Conservation (phyloP, 2,888 invertebrate genomes). For the Nymphalis polychloros region DNA sequence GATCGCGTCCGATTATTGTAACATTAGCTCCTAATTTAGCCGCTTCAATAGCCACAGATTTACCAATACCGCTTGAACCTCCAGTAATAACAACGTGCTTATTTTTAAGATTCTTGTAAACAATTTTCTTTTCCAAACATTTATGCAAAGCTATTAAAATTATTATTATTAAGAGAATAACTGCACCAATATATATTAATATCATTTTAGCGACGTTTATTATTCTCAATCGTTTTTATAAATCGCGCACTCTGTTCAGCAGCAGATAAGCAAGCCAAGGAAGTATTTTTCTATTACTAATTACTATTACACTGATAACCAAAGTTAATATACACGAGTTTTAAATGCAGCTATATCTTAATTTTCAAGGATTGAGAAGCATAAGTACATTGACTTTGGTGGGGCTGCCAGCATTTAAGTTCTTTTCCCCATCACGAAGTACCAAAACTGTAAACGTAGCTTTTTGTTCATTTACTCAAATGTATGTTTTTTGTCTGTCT, state of each 20-base stretch:
- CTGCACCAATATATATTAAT: slow-evolving; percentile 28
- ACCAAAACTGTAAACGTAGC: too few relatives aligned
- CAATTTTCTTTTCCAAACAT: slow-evolving; percentile 56
- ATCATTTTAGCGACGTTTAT: slow-evolving; percentile 26
- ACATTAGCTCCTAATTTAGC: slow-evolving; percentile 92
- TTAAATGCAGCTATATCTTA: too few relatives aligned
- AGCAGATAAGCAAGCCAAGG: too few relatives aligned
- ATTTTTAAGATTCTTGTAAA: slow-evolving; percentile 63
- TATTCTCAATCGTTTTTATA: slow-evolving; percentile 5
- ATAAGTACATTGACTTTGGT: too few relatives aligned
- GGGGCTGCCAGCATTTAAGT: too few relatives aligned
- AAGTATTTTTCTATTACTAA: background rate
- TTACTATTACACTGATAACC: background rate
- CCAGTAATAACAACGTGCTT: slow-evolving; percentile 91
- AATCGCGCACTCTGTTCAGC: background rate
- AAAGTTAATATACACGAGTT: too few relatives aligned
- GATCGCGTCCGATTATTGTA: slow-evolving; percentile 93
- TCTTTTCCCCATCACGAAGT: too few relatives aligned
- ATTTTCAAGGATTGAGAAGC: too few relatives aligned
- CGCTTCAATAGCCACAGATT: slow-evolving; percentile 89
- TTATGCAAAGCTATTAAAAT: slow-evolving; percentile 48
- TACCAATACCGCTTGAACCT: slow-evolving; percentile 98
- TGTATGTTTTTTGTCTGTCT: too few relatives aligned
- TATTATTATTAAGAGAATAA: slow-evolving; percentile 42
- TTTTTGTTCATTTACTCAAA: too few relatives aligned